These are phyloP conservation scores for Pachliopta kotzebuea DNA, from an alignment of 2,888 invertebrate genomes.

Conservation along the genomic window DNA sequence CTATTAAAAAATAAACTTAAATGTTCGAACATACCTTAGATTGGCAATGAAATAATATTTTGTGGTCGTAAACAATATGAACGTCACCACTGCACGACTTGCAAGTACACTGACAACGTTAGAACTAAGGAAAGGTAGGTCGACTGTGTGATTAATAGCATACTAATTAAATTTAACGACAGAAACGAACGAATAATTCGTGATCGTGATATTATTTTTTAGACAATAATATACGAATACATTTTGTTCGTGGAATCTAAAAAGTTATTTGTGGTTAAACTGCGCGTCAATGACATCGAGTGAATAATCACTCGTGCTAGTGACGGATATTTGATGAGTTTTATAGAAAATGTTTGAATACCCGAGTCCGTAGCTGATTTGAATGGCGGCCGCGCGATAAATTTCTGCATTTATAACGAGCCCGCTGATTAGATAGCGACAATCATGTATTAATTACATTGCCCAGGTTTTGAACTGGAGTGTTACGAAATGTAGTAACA, in stretches of 20 bases:
- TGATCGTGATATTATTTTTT: conserved; percentile 20
- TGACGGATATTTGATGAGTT: conserved; percentile 7
- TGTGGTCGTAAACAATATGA: conserved; percentile 18
- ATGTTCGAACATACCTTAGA: conserved; percentile 20
- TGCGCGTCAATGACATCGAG: conserved; percentile 11
- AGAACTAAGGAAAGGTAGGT: conserved; percentile 26
- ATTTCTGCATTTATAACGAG: conserved; percentile 26
- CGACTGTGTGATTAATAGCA: conserved; percentile 25
- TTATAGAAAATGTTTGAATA: conserved; percentile 1
- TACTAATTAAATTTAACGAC: conserved; percentile 26
- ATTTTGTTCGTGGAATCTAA: conserved; percentile 4
- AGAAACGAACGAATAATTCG: conserved; percentile 13
- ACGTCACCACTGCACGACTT: conserved; percentile 16
- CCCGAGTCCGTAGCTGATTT: conserved; percentile 10
- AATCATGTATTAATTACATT: conserved; percentile 24
- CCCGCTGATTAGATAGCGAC: conserved; percentile 28
- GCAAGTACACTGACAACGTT: conserved; percentile 20
- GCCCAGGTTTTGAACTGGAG: conserved; percentile 12
- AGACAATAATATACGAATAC: conserved; percentile 13
- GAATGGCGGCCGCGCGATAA: conserved; percentile 29
- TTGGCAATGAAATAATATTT: conserved; percentile 10
- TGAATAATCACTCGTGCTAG: conserved; percentile 1
- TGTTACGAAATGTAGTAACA: neutral
- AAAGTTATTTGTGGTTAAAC: conserved; percentile 1
- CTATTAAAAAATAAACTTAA: too few relatives aligned